These are phyloP conservation scores for Leptatherina wallacei DNA, from an alignment of 2,797 vertebrate genomes.

Conservation along the genomic window DNA sequence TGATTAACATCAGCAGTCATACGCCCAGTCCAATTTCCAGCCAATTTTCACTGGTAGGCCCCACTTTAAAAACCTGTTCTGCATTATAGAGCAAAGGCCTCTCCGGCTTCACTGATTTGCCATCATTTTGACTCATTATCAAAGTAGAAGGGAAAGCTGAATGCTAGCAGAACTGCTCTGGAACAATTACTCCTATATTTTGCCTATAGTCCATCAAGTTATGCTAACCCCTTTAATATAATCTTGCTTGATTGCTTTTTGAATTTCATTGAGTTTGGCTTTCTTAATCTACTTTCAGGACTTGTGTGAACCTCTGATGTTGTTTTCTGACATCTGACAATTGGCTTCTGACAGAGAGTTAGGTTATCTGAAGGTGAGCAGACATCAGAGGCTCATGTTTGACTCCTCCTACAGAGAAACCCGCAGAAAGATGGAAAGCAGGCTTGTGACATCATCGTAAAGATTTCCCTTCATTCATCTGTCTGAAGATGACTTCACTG, in stretches of 20 bases:
- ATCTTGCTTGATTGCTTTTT: slow-evolving; percentile 1
- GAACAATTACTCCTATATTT: slow-evolving; percentile 42
- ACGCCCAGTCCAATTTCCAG: slow-evolving; percentile 52
- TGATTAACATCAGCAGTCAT: slow-evolving; percentile 56
- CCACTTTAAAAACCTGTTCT: slow-evolving; percentile 64
- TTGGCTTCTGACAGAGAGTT: too few relatives aligned
- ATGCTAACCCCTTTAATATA: slow-evolving; percentile 3
- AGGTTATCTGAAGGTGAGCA: not conserved
- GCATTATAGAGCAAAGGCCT: slow-evolving; percentile 67
- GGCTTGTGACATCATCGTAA: not conserved
- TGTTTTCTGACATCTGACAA: not conserved
- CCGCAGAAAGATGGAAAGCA: slow-evolving; percentile 4
- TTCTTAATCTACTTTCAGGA: not conserved
- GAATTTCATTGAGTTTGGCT: not conserved
- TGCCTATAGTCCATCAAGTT: slow-evolving; percentile 14
- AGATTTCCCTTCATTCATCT: not conserved
- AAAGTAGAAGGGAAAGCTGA: slow-evolving; percentile 47
- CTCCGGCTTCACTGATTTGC: slow-evolving; percentile 43
- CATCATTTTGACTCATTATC: slow-evolving; percentile 57
- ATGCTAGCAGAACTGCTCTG: slow-evolving; percentile 33
- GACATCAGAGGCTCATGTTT: not conserved
- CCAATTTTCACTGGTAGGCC: slow-evolving; percentile 42
- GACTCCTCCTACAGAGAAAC: not conserved
- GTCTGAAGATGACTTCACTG: not conserved
- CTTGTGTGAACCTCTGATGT: not conserved